Conservation (phyloP, 2,888 invertebrate genomes). For the Drosophila anomalata region DNA sequence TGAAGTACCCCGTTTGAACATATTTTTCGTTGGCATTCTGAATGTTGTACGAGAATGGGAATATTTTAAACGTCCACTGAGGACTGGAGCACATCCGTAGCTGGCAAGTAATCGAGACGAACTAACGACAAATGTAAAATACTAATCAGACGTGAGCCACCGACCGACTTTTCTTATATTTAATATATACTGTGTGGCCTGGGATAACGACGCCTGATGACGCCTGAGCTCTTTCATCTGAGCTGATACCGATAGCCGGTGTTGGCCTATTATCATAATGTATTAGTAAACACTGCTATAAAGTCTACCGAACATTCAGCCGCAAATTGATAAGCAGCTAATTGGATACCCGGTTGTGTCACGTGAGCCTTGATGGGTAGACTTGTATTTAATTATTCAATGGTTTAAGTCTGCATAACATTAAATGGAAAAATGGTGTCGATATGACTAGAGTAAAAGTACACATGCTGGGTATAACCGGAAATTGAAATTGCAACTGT, state of each 20-base stretch:
- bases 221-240: conserved; percentile 39
- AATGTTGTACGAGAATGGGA: neutral
- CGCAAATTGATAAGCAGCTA: conserved; percentile 58
- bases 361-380: neutral
- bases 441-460: neutral
- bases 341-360: conserved; percentile 20
- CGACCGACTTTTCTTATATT: conserved; percentile 30
- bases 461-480: neutral
- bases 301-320: conserved; percentile 38
- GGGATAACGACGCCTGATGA: conserved; percentile 39
- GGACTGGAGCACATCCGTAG: conserved; percentile 31
- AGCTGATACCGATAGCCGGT: conserved; percentile 49
- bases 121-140: conserved; percentile 51
- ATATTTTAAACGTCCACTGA: neutral
- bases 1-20: conserved; percentile 51
- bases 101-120: conserved; percentile 36
- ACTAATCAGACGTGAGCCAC: conserved; percentile 25
- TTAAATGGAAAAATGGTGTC: neutral
- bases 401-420: neutral
- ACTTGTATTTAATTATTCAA: neutral
- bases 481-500: neutral
- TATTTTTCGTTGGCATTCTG: conserved; percentile 63
- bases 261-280: conserved; percentile 41
- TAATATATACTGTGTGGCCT: conserved; percentile 8
- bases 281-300: conserved; percentile 52